Percentiles rank a stretch among this genome's conserved stretches.
phyloP scores from a whole-genome alignment of 2,113 vertebrate species.

The Athene cunicularia region DNA sequence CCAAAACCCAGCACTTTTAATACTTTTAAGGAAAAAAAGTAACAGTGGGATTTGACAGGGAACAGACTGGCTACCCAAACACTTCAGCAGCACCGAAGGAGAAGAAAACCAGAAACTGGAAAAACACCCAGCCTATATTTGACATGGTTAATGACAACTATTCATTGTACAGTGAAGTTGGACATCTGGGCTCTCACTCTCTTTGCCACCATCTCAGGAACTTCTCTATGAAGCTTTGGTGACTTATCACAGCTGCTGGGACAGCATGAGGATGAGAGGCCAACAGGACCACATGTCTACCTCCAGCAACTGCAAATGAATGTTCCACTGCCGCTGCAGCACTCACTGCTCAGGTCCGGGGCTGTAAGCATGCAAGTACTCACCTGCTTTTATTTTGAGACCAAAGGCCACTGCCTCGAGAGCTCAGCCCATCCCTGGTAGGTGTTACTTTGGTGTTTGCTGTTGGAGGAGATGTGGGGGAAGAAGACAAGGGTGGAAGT shows the following conservation, averaged over 20 bases:
- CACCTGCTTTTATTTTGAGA: background rate
- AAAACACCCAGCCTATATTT: background rate
- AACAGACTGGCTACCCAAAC: background rate
- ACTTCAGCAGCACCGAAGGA: background rate
- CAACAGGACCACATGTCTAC: background rate
- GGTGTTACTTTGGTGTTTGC: background rate
- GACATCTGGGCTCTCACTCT: background rate
- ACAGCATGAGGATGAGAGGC: background rate
- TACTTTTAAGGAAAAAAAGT: background rate
- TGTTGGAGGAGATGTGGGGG: background rate
- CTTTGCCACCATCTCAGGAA: background rate
- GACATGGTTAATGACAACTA: background rate
- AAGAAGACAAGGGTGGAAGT: background rate
- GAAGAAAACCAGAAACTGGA: constrained; percentile 2
- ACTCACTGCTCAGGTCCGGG: fast-evolving
- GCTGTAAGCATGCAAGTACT: fast-evolving
- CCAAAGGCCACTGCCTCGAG: background rate
- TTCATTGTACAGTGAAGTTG: fast-evolving
- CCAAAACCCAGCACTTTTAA: background rate
- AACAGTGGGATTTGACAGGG: background rate
- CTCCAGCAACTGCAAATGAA: background rate
- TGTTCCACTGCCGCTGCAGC: background rate
- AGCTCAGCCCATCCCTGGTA: background rate
- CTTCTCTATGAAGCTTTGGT: background rate
- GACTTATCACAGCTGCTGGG: background rate